Conservation (phyloP, 2,888 invertebrate species). For the Cheilosia grossa region DNA sequence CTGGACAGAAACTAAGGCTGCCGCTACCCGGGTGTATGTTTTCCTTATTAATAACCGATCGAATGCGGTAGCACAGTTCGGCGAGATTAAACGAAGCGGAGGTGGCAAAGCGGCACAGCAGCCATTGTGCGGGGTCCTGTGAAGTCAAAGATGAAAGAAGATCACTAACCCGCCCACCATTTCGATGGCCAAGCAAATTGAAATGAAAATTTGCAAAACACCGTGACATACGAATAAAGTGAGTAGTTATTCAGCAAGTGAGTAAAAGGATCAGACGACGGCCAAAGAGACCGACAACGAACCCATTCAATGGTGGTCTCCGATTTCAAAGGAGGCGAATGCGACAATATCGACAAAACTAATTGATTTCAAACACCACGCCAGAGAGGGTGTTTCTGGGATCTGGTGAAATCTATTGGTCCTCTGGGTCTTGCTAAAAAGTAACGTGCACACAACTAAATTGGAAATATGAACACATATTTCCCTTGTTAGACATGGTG, state of each 20-base stretch:
- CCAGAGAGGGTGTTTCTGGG: constrained; percentile 63
- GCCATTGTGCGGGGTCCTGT: constrained; percentile 53
- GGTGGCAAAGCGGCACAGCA: constrained; percentile 71
- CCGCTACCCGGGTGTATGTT: constrained; percentile 48
- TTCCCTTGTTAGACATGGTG: constrained; percentile 65
- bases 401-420: constrained; percentile 77
- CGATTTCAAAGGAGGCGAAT: constrained; percentile 77
- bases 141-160: constrained; percentile 78
- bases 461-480: constrained; percentile 66
- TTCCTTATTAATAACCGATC: constrained; percentile 72
- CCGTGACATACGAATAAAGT: constrained; percentile 75
- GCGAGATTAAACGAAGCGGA: constrained; percentile 78
- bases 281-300: constrained; percentile 56
- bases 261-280: constrained; percentile 57
- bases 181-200: constrained; percentile 77
- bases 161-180: constrained; percentile 78
- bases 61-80: constrained; percentile 78
- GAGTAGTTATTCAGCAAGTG: constrained; percentile 69
- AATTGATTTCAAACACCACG: constrained; percentile 82
- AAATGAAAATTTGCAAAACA: constrained; percentile 79
- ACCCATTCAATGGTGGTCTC: constrained; percentile 57
- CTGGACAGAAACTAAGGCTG: constrained; percentile 46
- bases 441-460: constrained; percentile 20
- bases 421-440: constrained; percentile 74
- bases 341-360: constrained; percentile 83